These are phyloP conservation scores for Heliconius hewitsoni DNA, from an alignment of 1,140 invertebrate genomes.

Conservation along the genomic window DNA sequence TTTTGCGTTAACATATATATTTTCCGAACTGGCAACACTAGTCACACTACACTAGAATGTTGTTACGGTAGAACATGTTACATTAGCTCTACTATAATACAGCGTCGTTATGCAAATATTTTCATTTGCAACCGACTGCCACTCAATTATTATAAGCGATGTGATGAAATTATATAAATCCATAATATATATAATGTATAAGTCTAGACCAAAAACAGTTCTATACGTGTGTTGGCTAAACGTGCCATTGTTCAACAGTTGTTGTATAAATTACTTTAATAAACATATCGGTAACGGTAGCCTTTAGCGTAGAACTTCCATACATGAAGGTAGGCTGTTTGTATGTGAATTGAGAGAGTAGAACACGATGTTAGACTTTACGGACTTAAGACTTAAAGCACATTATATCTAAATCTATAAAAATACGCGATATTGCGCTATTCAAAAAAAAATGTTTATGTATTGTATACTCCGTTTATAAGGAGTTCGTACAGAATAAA, in stretches of 20 bases:
- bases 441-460: constrained; percentile 19
- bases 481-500: constrained; percentile 25
- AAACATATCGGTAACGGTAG: constrained; percentile 79
- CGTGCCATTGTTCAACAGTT: constrained; percentile 72
- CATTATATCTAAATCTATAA: constrained; percentile 33
- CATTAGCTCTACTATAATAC: constrained; percentile 44
- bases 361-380: constrained; percentile 36
- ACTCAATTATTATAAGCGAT: constrained; percentile 15
- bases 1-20: constrained; percentile 26
- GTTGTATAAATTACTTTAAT: constrained; percentile 72
- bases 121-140: constrained; percentile 28
- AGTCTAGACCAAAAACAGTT: constrained; percentile 44
- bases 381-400: constrained; percentile 39
- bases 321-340: constrained; percentile 61
- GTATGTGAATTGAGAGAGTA: constrained; percentile 40
- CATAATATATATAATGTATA: constrained; percentile 26
- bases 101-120: constrained; percentile 17
- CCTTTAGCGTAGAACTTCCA: constrained; percentile 80
- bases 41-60: constrained; percentile 38
- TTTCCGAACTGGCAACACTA: constrained; percentile 57
- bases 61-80: constrained; percentile 69
- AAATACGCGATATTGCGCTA: constrained; percentile 31
- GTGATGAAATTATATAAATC: constrained; percentile 14
- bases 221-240: constrained; percentile 55
- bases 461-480: constrained; percentile 30